Conservation (phyloP, 2,797 vertebrate genomes). For the Sebastes steindachneri region DNA sequence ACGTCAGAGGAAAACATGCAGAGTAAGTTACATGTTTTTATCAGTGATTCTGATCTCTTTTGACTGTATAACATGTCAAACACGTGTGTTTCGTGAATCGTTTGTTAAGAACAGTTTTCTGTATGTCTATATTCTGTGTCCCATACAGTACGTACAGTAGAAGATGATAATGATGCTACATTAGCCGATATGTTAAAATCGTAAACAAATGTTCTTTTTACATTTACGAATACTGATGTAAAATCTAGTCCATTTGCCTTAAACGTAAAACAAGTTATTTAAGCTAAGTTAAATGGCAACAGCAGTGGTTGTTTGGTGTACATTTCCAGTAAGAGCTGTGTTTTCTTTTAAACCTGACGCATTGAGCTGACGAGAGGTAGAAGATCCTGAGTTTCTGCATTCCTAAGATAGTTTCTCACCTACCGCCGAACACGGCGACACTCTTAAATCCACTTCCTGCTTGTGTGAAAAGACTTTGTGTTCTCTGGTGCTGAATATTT, state of each 20-base stretch:
- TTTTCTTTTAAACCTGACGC: slow-evolving; percentile 26
- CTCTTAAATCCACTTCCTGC: not conserved
- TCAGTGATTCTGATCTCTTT: not conserved
- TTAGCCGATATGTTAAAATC: too few relatives aligned
- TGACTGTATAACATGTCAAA: not conserved
- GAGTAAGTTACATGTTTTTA: slow-evolving; percentile 56
- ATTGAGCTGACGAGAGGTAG: not conserved
- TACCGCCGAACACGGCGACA: not conserved
- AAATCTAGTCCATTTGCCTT: not conserved
- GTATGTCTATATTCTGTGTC: accelerated
- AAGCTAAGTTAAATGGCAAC: not conserved
- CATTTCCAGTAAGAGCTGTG: not conserved
- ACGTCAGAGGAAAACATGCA: slow-evolving; percentile 61
- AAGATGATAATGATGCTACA: not conserved
- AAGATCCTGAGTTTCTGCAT: slow-evolving; percentile 67
- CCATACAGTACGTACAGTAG: not conserved
- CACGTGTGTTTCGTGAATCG: not conserved
- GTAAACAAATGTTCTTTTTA: too few relatives aligned
- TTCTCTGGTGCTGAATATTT: not conserved
- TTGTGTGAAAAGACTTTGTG: not conserved
- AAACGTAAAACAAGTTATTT: not conserved
- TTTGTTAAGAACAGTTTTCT: not conserved
- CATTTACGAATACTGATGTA: not conserved
- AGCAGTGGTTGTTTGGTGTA: not conserved
- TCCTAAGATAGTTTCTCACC: slow-evolving; percentile 52